Conservation (phyloP, 2,113 vertebrate genomes). For the Vimba vimba region DNA sequence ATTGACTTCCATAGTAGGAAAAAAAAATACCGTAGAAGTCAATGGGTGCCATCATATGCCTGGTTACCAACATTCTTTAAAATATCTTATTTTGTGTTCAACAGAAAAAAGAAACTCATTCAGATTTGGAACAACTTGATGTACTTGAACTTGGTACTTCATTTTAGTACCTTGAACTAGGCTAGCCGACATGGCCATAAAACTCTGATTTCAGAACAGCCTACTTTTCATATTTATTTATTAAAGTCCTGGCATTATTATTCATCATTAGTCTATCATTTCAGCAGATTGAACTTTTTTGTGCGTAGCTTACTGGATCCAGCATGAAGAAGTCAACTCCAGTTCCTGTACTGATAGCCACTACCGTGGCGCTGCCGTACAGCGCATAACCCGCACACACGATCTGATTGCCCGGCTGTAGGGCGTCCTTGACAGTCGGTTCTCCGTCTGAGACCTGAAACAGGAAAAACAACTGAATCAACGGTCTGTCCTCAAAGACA, state of each 20-base stretch:
- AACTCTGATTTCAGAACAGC: background rate
- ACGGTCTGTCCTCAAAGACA: background rate
- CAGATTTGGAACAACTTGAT: no score
- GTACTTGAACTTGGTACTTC: no score
- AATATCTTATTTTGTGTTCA: no score
- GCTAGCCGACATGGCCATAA: background rate
- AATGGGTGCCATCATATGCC: no score
- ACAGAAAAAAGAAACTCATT: no score
- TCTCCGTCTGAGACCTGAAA: slow-evolving; percentile 73
- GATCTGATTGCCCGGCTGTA: slow-evolving; percentile 86
- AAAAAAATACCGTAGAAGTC: no score
- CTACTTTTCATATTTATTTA: no score
- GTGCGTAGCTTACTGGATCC: slow-evolving; percentile 83
- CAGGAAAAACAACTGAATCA: background rate
- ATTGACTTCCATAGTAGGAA: no score
- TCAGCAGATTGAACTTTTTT: background rate
- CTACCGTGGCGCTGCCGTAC: slow-evolving; percentile 92
- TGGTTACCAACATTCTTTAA: no score
- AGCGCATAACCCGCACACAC: slow-evolving; percentile 94
- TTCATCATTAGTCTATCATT: background rate
- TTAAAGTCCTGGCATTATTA: background rate
- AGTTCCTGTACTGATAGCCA: slow-evolving; percentile 90
- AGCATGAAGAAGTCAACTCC: slow-evolving; percentile 96
- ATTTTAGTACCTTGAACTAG: background rate
- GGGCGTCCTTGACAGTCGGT: slow-evolving; percentile 86